Evolutionary conservation across 2,888 invertebrate species (phyloP), one percentile per base, ranked within the genome.

Genomic region (Drosophila melanocephala): DNA sequence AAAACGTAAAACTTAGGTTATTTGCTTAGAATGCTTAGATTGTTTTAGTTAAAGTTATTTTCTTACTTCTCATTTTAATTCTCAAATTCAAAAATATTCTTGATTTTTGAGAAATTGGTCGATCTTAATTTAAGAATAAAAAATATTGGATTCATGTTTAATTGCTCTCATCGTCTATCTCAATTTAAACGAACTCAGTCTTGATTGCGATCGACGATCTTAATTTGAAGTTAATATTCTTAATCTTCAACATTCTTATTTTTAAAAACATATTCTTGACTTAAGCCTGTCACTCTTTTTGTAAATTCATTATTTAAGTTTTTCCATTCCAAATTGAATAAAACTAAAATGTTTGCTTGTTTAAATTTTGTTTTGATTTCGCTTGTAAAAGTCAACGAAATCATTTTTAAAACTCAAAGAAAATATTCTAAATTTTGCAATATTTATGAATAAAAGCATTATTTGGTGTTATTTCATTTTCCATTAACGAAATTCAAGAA

Each of bases 41-140:
- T 22, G 2, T 1, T 22, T 7, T 9, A 26, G 22, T 26, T 47
- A 9, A 16, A 1, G 2, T 16, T 16, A 0, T 16, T 26, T 16
- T 26, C 16, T 47, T 16, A 16, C 22, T 47, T 26, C 1, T 2
- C 22, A 7, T 16, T 47, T 26, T 1, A 26, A 16, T 16, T 26
- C 1, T 9, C 1, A 3, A 1, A 26, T 47, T 47, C 7, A 0
- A 16, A 47, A 26, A 9, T 26, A 16, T 0, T 16, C 1, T 47
- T 9, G 1, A 9, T 1, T 4, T 16, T 47, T 0, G 2, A n/a
- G 3, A n/a, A 14, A 14, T 42, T 5, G 2, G 2, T 10, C 5
- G 5, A 42, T n/a, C 2, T 12, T 22, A 22, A 44, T 3, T 44
- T 12, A 12, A 22, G 16, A 9, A 26, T 26, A 26, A 2, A 5